Evolutionary conservation across 1,140 invertebrate genomes (phyloP), one percentile per base, ranked within the genome.

Genomic region (Drosophila azteca): DNA sequence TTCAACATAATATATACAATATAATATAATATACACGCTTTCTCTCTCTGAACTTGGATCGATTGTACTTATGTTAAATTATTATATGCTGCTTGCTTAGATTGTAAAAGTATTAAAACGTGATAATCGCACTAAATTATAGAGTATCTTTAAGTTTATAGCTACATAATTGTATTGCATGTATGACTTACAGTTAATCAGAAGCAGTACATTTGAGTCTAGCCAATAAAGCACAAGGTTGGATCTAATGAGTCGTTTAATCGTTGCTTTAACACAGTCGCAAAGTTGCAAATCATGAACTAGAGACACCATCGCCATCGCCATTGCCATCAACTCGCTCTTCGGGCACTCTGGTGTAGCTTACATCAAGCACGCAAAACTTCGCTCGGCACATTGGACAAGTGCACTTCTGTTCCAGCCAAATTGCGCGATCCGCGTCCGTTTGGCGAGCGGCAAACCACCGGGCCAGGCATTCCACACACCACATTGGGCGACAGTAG

Each of bases 361-460:
- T 94, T 11, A 98, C 96, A 93, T 98, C 97, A 29, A 97, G 93
- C 44, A 98, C 91, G 92, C 97, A 98, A 93, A 98, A 98, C 53
- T 92, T 93, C 39, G 96, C 95, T 77, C 97, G 93, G 85, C 97
- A 98, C 62, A 97, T 95, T 13, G 97, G 97, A 92, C 97, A 98
- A 1, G 96, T 95, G 91, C 96, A 96, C 90, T 95, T 96, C n/a
- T 95, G 95, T 24, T 94, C 94, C 43, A 98, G 92, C 97, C 97
- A 98, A 0, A 93, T 94, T 78, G 96, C 94, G 24, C 95, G 95
- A 45, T 93, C 91, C 41, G 94, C 92, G 73, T 96, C 94, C 83
- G 96, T 95, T 92, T 98, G 97, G 46, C 96, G 94, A 49, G 96
- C 95, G 35, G 96, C 96, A 93, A 96, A 97, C 97, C 97, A 98